Percentiles rank a stretch among this genome's conserved stretches.
Conservation (phyloP, 2,888 invertebrate species). For the Myopa testacea region DNA sequence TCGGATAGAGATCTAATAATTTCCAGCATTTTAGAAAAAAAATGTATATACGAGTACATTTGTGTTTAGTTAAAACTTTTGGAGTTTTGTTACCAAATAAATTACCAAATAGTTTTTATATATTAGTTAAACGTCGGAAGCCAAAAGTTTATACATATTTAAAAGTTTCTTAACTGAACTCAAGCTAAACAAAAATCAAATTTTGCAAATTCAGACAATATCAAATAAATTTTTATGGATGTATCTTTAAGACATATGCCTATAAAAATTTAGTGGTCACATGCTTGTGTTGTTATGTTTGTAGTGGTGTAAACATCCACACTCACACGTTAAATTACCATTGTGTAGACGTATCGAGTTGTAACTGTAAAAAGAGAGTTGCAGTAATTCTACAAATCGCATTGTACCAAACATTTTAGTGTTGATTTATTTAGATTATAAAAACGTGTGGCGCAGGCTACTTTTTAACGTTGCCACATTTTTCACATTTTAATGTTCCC, state of each 20-base stretch:
- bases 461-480: not conserved
- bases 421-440: not conserved
- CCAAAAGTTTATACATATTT: too few relatives aligned
- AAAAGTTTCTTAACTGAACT: too few relatives aligned
- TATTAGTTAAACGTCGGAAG: too few relatives aligned
- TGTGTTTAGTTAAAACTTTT: too few relatives aligned
- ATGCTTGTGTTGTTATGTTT: conserved; percentile 44
- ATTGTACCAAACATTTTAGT: not conserved
- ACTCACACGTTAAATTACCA: not conserved
- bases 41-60: too few relatives aligned
- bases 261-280: conserved; percentile 53
- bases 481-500: conserved; percentile 4
- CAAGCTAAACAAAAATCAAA: too few relatives aligned
- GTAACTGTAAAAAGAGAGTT: conserved; percentile 25
- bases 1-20: too few relatives aligned
- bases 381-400: not conserved
- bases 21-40: too few relatives aligned
- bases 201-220: too few relatives aligned
- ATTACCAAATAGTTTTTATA: too few relatives aligned
- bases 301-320: not conserved
- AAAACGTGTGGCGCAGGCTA: conserved; percentile 35
- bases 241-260: conserved; percentile 22
- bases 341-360: not conserved
- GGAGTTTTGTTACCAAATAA: too few relatives aligned
- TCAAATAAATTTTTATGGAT: not conserved